Evolutionary conservation across 2,797 vertebrate genomes (phyloP), one percentile per base, ranked within the genome.

Genomic region (Threskiornis aethiopicus): DNA sequence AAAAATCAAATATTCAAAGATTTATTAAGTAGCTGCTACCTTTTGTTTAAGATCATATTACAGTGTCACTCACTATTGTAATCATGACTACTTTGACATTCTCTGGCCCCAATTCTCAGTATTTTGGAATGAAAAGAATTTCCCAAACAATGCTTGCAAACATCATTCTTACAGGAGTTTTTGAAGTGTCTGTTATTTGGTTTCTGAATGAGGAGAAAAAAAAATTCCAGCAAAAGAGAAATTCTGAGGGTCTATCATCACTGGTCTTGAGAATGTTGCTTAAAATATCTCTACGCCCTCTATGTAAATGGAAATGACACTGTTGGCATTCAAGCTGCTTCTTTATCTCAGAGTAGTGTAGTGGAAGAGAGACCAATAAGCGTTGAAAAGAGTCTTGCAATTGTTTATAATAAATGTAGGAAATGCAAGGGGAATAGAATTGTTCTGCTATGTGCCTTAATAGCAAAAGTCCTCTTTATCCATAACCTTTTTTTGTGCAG

Each of bases 351-450:
- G 49, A 61, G 20, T 54, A 59, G n/a, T 29, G 37, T 46, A 62
- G 39, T 69, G n/a, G 46, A 86, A 96, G 47, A 87, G 39, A 90
- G 51, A 80, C n/a, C 46, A 94, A 75, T 67, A 96, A 95, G 16
- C 52, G 52, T 87, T 90, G 67, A 54, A 89, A 82, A 89, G 37
- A 59, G 25, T 33, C 58, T 89, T 90, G 73, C 64, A 76, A 65
- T 84, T 62, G 33, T 77, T 96, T 87, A 65, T 20, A 71, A 85
- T 16, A 96, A 87, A 94, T 46, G 28, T 51, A 87, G 49, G 72
- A 89, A 92, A 41, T 79, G 25, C 82, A 65, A 66, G 7, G 18
- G 51, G 55, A 96, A 89, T 90, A 35, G 41, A 93, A 86, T n/a
- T 83, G 47, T 72, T 94, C 81, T 91, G 35, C 62, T 73, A 11